phyloP scores from a whole-genome alignment of 2,797 vertebrate species.

The Dipus sagitta region DNA sequence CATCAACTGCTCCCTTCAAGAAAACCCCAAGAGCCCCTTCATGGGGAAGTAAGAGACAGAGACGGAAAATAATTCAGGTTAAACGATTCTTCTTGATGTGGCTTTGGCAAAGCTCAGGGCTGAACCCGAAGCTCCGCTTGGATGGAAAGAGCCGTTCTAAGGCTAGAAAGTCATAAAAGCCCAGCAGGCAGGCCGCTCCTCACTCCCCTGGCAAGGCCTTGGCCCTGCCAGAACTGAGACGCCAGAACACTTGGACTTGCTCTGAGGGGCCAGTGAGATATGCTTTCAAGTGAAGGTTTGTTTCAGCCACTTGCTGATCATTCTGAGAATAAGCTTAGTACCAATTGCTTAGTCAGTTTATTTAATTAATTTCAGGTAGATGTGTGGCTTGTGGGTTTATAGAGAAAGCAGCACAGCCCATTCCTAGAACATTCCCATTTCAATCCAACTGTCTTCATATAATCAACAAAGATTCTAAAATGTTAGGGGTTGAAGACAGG shows the following conservation, averaged over 20 bases:
- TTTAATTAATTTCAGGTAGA: not conserved
- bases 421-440: not conserved
- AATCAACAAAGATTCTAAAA: not conserved
- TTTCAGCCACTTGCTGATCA: not conserved
- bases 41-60: not conserved
- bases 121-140: constrained; percentile 44
- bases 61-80: constrained; percentile 57
- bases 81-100: constrained; percentile 35
- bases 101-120: constrained; percentile 60
- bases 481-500: not conserved
- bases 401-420: not conserved
- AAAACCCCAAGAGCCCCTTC: constrained; percentile 18
- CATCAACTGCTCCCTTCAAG: constrained; percentile 6
- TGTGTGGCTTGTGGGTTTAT: not conserved
- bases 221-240: not conserved
- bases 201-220: constrained; percentile 57
- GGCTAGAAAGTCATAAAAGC: constrained; percentile 69
- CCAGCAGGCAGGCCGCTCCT: constrained; percentile 63
- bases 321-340: not conserved
- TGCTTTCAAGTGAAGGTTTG: not conserved
- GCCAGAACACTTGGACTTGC: not conserved
- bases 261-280: not conserved
- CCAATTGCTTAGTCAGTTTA: not conserved
- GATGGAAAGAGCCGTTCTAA: constrained; percentile 65
- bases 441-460: not conserved